Conservation (phyloP, 2,797 vertebrate species). For the Onychomys torridus region DNA sequence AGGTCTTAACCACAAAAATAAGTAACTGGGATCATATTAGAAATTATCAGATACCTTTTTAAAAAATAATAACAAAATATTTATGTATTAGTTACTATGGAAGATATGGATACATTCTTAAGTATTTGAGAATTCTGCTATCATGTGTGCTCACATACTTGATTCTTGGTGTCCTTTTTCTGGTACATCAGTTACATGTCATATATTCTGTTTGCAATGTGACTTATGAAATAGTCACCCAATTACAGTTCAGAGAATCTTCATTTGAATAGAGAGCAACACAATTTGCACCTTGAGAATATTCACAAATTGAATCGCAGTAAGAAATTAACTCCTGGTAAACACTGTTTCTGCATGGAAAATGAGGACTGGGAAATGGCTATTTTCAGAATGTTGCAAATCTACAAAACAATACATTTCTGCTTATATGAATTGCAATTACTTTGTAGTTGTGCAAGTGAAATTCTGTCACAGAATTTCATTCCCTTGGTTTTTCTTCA, state of each 20-base stretch:
- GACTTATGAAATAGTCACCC: neutral
- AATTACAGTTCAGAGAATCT: constrained; percentile 21
- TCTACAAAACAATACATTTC: neutral
- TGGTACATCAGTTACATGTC: constrained; percentile 15
- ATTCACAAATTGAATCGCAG: constrained; percentile 53
- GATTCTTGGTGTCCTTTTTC: neutral
- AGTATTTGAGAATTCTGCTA: neutral
- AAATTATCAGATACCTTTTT: neutral
- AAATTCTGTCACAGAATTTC: neutral
- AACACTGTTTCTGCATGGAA: constrained; percentile 32
- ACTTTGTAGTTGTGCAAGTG: neutral
- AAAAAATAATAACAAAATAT: neutral
- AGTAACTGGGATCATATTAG: neutral
- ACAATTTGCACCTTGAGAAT: constrained; percentile 42
- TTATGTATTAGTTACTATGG: neutral
- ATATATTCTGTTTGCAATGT: neutral
- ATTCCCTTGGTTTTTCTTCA: neutral
- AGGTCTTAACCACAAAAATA: neutral
- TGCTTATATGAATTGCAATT: neutral
- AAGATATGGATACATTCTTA: neutral
- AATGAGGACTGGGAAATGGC: neutral
- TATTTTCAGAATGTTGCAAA: constrained; percentile 39
- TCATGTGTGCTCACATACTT: neutral
- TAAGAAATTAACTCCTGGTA: constrained; percentile 49
- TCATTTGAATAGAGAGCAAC: constrained; percentile 30